These are phyloP conservation scores for Poeciliopsis gracilis DNA, from an alignment of 2,797 vertebrate species.

Conservation along the genomic window DNA sequence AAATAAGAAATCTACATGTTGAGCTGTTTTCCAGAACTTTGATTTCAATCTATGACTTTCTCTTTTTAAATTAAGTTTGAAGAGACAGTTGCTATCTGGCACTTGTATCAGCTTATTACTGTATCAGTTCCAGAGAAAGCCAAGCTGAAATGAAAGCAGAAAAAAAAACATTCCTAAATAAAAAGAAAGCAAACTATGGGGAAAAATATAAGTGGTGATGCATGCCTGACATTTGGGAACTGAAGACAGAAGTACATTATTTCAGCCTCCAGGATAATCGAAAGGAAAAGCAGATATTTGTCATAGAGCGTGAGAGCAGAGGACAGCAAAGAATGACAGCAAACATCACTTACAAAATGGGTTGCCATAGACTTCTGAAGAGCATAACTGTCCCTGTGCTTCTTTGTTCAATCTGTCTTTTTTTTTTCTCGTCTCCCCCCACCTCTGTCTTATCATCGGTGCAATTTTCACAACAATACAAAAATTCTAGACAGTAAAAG, in stretches of 20 bases:
- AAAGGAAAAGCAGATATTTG: slow-evolving; percentile 70
- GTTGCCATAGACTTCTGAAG: slow-evolving; percentile 46
- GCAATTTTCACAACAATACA: slow-evolving; percentile 13
- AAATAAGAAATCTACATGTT: slow-evolving; percentile 39
- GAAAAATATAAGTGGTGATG: slow-evolving; percentile 62
- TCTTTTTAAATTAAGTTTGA: slow-evolving; percentile 35
- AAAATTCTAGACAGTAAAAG: not conserved
- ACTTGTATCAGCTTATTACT: slow-evolving; percentile 39
- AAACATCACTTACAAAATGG: slow-evolving; percentile 58
- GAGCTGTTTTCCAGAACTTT: slow-evolving; percentile 45
- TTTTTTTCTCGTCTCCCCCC: slow-evolving; percentile 32
- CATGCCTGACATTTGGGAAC: slow-evolving; percentile 58
- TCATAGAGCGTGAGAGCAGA: slow-evolving; percentile 58
- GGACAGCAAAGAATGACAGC: slow-evolving; percentile 48
- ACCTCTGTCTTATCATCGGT: slow-evolving; percentile 16
- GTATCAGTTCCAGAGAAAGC: slow-evolving; percentile 54
- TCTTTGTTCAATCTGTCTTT: slow-evolving; percentile 48
- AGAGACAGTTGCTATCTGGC: slow-evolving; percentile 30
- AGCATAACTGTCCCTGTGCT: slow-evolving; percentile 57
- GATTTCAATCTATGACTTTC: slow-evolving; percentile 52
- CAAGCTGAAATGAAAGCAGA: slow-evolving; percentile 23
- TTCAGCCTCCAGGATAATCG: slow-evolving; percentile 62
- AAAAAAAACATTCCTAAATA: not conserved
- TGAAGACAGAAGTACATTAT: slow-evolving; percentile 59
- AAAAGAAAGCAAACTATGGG: slow-evolving; percentile 15